A percentile compares a stretch with the other conserved stretches of the same genome.
phyloP scores from a whole-genome alignment of 2,797 vertebrate species.

The Aeoliscus strigatus region DNA sequence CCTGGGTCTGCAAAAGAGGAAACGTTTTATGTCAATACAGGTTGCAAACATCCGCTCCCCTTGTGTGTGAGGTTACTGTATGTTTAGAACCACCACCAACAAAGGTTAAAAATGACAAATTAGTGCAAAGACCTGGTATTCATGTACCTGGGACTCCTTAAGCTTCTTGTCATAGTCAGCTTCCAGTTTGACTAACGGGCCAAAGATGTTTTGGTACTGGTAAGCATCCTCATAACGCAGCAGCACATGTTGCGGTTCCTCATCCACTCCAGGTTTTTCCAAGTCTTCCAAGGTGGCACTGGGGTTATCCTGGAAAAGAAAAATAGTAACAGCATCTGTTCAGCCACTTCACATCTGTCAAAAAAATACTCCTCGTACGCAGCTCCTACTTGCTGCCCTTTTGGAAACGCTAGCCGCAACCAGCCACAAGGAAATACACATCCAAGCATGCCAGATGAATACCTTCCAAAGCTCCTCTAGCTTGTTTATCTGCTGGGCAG shows the following conservation, averaged over 20 bases:
- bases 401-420: too few species aligned
- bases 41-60: too few species aligned
- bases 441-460: neutral
- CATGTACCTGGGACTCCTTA: conserved; percentile 93
- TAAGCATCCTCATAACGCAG: conserved; percentile 98
- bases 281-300: conserved; percentile 94
- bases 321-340: neutral
- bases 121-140: neutral
- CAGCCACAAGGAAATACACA: too few species aligned
- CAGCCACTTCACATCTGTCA: neutral
- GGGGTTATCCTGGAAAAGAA: conserved; percentile 86
- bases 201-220: conserved; percentile 99
- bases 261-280: conserved; percentile 97
- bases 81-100: neutral
- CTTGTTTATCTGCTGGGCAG: conserved; percentile 98
- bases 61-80: too few species aligned
- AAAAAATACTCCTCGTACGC: neutral
- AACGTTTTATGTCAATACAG: too few species aligned
- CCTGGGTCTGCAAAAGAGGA: conserved; percentile 84
- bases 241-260: conserved; percentile 95
- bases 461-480: conserved; percentile 99
- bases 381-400: neutral
- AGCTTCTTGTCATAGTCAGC: conserved; percentile 99
- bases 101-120: neutral
- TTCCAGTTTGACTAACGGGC: conserved; percentile 96